phyloP scores from a whole-genome alignment of 1,140 invertebrate species.

The Drosophila truncata region DNA sequence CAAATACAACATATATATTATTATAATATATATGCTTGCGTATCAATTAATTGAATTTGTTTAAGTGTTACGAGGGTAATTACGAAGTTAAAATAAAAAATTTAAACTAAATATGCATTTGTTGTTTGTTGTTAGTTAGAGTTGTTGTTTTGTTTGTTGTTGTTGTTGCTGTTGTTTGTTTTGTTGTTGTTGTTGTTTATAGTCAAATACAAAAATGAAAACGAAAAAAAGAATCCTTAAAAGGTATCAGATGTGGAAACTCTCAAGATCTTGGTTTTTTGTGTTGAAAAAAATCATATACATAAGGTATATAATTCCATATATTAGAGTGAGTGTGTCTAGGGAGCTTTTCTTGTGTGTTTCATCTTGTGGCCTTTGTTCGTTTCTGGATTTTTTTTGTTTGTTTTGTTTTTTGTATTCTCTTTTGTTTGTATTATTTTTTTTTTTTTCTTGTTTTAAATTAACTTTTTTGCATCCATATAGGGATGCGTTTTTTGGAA shows the following conservation, averaged over 20 bases:
- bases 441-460: conserved; percentile 59
- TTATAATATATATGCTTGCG: conserved; percentile 38
- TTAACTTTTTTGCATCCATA: conserved; percentile 84
- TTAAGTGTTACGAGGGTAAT: conserved; percentile 11
- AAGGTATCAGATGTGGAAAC: conserved; percentile 21
- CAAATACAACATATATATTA: conserved; percentile 31
- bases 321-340: conserved; percentile 14
- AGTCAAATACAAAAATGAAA: conserved; percentile 32
- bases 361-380: conserved; percentile 28
- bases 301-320: conserved; percentile 41
- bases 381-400: conserved; percentile 24
- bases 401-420: conserved; percentile 31
- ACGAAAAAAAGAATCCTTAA: conserved; percentile 23
- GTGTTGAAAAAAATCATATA: conserved; percentile 9
- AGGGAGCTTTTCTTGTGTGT: conserved; percentile 15
- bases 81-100: conserved; percentile 41
- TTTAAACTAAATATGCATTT: conserved; percentile 49
- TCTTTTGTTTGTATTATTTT: conserved; percentile 16
- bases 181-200: conserved; percentile 42
- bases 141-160: conserved; percentile 33
- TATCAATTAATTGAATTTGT: conserved; percentile 42
- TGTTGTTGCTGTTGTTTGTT: conserved; percentile 31
- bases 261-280: not conserved
- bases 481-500: conserved; percentile 85
- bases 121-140: conserved; percentile 38